phyloP scores from a whole-genome alignment of 2,888 invertebrate genomes.

The Abrostola triplasia region DNA sequence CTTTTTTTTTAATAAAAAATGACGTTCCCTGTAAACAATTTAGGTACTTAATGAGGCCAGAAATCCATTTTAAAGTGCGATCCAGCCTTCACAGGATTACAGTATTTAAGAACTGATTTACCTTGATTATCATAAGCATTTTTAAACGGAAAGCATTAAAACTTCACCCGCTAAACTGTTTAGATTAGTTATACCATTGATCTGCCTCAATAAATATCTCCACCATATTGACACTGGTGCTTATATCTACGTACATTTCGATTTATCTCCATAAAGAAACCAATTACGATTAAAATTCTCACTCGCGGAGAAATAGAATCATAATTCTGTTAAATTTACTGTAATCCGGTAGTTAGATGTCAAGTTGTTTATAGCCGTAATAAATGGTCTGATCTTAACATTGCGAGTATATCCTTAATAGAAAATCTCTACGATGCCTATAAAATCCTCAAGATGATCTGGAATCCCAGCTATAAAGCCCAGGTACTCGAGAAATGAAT shows the following conservation, averaged over 20 bases:
- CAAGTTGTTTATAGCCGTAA: slow-evolving; percentile 36
- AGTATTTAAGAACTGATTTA: no score
- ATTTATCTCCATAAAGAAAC: neutral
- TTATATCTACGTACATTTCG: neutral
- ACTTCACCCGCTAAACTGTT: no score
- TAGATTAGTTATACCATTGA: no score
- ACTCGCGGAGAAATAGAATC: slow-evolving; percentile 9
- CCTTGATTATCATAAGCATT: no score
- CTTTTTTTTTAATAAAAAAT: no score
- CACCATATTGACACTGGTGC: neutral
- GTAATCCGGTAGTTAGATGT: slow-evolving; percentile 37
- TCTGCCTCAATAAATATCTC: neutral
- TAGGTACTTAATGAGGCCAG: no score
- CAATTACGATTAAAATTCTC: neutral
- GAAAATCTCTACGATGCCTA: slow-evolving; percentile 28
- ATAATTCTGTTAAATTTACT: slow-evolving; percentile 26
- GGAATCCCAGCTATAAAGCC: slow-evolving; percentile 31
- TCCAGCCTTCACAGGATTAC: no score
- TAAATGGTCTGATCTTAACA: slow-evolving; percentile 34
- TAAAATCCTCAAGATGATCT: slow-evolving; percentile 36
- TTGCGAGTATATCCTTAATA: slow-evolving; percentile 33
- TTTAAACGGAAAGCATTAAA: no score
- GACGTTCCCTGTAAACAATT: no score
- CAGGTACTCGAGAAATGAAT: slow-evolving; percentile 45
- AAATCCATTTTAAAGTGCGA: no score